Evolutionary conservation across 1,140 invertebrate genomes (phyloP), one percentile per base, ranked within the genome.

Genomic region (Lepidurus apus): DNA sequence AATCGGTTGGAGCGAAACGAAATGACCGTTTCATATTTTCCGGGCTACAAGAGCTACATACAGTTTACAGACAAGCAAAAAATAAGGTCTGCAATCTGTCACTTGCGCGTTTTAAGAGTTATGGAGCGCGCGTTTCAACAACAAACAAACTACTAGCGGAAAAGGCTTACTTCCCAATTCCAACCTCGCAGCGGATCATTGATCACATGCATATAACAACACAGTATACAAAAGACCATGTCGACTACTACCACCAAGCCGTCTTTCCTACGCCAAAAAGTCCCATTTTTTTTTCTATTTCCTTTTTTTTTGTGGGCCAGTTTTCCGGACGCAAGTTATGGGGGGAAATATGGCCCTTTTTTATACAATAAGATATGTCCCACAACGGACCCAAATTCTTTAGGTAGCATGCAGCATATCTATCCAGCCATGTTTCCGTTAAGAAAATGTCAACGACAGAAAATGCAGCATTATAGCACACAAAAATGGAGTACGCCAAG

Each of bases 251-350:
- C 53, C 17, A 9, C 21, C 47, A 65, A 65, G n/a, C 53, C 53
- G 53, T 65, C 0, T 65, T 65, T 65, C 7, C 9, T n/a, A 65
- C 21, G 53, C 53, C 53, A 65, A 65, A 65, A 65, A 65, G 53
- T 65, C 53, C 53, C 13, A 21, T 65, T 65, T 65, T n/a, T 21
- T 65, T 65, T 65, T 21, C 53, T 17, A 65, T 65, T 65, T 65
- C 53, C 53, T 65, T 65, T 65, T 65, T 2, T 65, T 11, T 65
- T 65, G 17, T 65, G 53, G 53, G 45, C 17, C 21, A 17, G 53
- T 65, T 65, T 65, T 65, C 53, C 53, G 53, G 53, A 65, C 53
- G 13, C 9, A 65, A 65, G 53, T 65, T 65, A 65, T 65, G 53
- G 53, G 21, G 53, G 53, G n/a, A 65, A 65, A 65, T 21, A 65